Evolutionary conservation across 1,140 invertebrate species (phyloP).

Genomic region (Acyrthosiphon pisum): DNA sequence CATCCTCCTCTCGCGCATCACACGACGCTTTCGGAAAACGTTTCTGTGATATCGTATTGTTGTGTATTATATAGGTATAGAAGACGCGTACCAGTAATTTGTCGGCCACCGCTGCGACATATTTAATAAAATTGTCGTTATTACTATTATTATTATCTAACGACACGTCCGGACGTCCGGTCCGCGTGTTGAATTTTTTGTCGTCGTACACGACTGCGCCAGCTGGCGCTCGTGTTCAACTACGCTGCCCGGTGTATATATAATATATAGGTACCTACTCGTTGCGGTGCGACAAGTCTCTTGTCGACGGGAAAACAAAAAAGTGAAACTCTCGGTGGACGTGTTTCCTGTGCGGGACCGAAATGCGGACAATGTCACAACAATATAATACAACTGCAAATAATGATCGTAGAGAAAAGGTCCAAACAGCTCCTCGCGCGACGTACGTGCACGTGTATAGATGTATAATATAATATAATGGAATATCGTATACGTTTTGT

Average conservation of each 20-base stretch:
- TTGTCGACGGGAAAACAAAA: background rate
- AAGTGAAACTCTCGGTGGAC: slow-evolving; percentile 47
- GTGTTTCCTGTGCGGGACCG: slow-evolving; percentile 20
- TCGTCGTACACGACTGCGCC: no score
- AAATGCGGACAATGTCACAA: slow-evolving; percentile 13
- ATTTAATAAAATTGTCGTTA: background rate
- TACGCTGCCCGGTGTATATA: background rate
- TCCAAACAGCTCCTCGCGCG: background rate
- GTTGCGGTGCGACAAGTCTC: background rate
- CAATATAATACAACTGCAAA: background rate
- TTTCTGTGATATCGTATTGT: background rate
- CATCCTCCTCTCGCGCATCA: background rate
- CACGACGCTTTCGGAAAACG: background rate
- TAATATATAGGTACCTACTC: background rate
- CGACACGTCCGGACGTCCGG: background rate
- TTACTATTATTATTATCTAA: slow-evolving; percentile 33
- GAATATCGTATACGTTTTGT: background rate
- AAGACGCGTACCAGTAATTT: background rate
- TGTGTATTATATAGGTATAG: background rate
- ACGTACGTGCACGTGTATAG: background rate
- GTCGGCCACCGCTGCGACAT: background rate
- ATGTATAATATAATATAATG: background rate
- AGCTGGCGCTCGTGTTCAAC: no score
- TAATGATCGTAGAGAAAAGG: slow-evolving; percentile 3
- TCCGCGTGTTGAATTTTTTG: background rate